Percentiles rank a stretch among this genome's conserved stretches.
phyloP scores from a whole-genome alignment of 2,888 invertebrate genomes.

The Hylaea fasciaria region DNA sequence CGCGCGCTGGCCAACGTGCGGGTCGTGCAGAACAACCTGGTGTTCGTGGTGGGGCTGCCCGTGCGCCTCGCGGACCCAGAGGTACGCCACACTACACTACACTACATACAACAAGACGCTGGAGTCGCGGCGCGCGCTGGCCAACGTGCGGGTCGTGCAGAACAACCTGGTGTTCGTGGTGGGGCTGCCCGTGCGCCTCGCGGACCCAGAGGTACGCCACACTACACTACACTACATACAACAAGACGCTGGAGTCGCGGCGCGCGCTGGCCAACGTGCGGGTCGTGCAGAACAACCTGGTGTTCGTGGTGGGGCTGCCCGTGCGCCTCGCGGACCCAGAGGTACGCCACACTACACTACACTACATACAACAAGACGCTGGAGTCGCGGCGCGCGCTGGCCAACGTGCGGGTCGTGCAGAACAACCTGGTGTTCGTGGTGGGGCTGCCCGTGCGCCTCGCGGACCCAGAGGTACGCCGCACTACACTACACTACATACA shows the following conservation, averaged over 20 bases:
- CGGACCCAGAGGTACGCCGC: constrained; percentile 98
- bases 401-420: constrained; percentile 98
- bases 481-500: no score
- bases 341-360: no score
- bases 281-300: constrained; percentile 99
- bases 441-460: constrained; percentile 97
- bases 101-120: constrained; percentile 89
- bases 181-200: constrained; percentile 97
- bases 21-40: constrained; percentile 99
- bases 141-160: constrained; percentile 98
- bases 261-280: constrained; percentile 98
- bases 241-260: constrained; percentile 97
- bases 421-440: constrained; percentile 99
- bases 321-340: constrained; percentile 98
- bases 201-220: constrained; percentile 94
- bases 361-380: constrained; percentile 97
- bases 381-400: constrained; percentile 98
- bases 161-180: constrained; percentile 99
- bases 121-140: constrained; percentile 98
- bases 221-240: constrained; percentile 58
- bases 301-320: constrained; percentile 99
- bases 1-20: constrained; percentile 98
- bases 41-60: constrained; percentile 99
- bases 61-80: constrained; percentile 98
- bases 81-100: constrained; percentile 72